Conservation (phyloP, 2,113 vertebrate genomes). For the Ptychochromis oligacanthus region DNA sequence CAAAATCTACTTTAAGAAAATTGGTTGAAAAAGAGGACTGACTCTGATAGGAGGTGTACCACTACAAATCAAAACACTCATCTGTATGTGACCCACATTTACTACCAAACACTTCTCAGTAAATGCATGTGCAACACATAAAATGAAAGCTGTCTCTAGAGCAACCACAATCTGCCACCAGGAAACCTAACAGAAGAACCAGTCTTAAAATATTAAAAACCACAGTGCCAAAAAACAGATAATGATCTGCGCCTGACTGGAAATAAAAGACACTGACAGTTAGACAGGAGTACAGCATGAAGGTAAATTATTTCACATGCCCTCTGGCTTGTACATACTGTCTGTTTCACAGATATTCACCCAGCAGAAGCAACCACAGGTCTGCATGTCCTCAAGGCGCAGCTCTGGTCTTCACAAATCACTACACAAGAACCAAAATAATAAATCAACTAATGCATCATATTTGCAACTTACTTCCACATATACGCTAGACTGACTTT, state of each 20-base stretch:
- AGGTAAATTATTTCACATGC: conserved; percentile 78
- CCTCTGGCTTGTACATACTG: conserved; percentile 72
- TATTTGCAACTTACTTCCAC: background rate
- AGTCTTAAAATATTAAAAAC: conserved; percentile 63
- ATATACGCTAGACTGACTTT: background rate
- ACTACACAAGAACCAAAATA: conserved; percentile 28
- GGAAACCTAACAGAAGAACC: conserved; percentile 46
- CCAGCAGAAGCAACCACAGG: conserved; percentile 47
- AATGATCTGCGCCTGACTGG: conserved; percentile 63
- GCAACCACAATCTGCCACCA: conserved; percentile 39
- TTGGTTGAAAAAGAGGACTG: background rate
- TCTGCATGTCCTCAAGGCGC: conserved; percentile 52
- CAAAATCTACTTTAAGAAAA: background rate
- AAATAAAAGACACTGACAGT: conserved; percentile 73
- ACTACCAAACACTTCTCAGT: conserved; percentile 5
- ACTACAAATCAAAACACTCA: conserved; percentile 28
- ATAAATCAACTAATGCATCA: conserved; percentile 14
- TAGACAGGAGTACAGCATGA: conserved; percentile 71
- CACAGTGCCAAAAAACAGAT: conserved; percentile 53
- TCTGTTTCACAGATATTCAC: conserved; percentile 71
- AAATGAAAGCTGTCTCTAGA: conserved; percentile 34
- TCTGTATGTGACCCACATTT: conserved; percentile 29
- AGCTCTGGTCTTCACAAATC: conserved; percentile 29
- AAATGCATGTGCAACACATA: conserved; percentile 40
- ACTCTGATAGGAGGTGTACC: background rate